Conservation (phyloP, 2,888 invertebrate genomes). For the Ophion ellenae region DNA sequence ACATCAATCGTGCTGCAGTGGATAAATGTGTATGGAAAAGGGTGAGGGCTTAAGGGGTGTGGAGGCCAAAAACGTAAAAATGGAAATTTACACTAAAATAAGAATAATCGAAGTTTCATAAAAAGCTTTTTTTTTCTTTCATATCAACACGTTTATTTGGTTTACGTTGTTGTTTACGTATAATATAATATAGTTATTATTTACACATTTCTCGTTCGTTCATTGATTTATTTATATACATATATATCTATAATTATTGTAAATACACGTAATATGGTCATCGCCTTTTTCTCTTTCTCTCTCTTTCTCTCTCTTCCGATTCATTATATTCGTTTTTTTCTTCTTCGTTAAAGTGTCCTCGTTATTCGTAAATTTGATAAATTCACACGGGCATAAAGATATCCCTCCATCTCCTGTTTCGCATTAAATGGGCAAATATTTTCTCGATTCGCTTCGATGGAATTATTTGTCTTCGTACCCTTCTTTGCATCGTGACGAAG, state of each 20-base stretch:
- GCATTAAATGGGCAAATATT: slow-evolving; percentile 24
- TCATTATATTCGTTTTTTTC: slow-evolving; percentile 37
- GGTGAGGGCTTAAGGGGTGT: too few relatives aligned
- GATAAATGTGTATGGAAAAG: too few relatives aligned
- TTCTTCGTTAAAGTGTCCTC: slow-evolving; percentile 30
- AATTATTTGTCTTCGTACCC: neutral
- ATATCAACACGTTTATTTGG: slow-evolving; percentile 71
- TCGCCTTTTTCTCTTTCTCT: slow-evolving; percentile 65
- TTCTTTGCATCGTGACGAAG: neutral
- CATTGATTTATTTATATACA: slow-evolving; percentile 75
- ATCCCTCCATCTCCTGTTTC: slow-evolving; percentile 26
- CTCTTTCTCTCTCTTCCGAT: neutral
- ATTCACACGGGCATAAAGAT: slow-evolving; percentile 49
- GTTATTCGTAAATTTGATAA: slow-evolving; percentile 61
- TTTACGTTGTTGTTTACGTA: slow-evolving; percentile 68
- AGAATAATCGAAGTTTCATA: neutral
- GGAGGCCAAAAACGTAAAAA: neutral
- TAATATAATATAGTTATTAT: slow-evolving; percentile 67
- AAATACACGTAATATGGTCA: slow-evolving; percentile 80
- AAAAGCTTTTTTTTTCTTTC: slow-evolving; percentile 43
- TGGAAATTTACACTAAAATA: neutral
- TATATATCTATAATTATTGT: slow-evolving; percentile 79
- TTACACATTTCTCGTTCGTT: slow-evolving; percentile 66
- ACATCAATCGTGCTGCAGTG: too few relatives aligned
- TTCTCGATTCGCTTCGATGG: slow-evolving; percentile 20